A percentile compares a stretch with the other conserved stretches of the same genome.
These are phyloP conservation scores for Chymomyza procnemis DNA, from an alignment of 2,888 invertebrate species.

Conservation along the genomic window DNA sequence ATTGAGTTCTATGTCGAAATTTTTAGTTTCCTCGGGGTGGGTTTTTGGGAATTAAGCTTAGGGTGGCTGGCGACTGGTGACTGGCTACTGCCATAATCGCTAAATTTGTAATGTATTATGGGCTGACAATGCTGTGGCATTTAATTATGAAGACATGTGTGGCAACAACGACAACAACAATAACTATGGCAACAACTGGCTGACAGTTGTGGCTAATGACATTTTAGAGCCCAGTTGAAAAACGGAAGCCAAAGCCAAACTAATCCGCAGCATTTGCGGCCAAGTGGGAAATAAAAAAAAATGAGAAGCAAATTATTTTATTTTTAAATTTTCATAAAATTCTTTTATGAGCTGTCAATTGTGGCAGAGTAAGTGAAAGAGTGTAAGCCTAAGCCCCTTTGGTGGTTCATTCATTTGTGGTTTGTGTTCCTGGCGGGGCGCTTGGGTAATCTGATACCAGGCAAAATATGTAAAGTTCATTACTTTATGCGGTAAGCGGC, in stretches of 20 bases:
- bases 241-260: slow-evolving; percentile 43
- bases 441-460: not conserved
- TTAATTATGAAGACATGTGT: slow-evolving; percentile 69
- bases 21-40: not conserved
- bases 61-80: slow-evolving; percentile 7
- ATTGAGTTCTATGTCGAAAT: slow-evolving; percentile 43
- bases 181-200: not conserved
- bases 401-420: not conserved
- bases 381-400: not conserved
- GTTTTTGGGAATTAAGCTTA: not conserved
- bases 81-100: slow-evolving; percentile 45
- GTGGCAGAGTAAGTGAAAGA: not conserved
- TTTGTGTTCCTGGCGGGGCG: not conserved
- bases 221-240: slow-evolving; percentile 30
- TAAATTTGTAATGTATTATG: slow-evolving; percentile 66
- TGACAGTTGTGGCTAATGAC: slow-evolving; percentile 68
- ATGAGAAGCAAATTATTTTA: not conserved
- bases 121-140: slow-evolving; percentile 44
- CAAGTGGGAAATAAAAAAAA: slow-evolving; percentile 20
- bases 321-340: not conserved
- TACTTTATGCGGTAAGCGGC: not conserved
- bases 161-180: slow-evolving; percentile 2
- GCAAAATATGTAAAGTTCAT: not conserved
- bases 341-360: not conserved
- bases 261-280: slow-evolving; percentile 65